These are phyloP conservation scores for Siniperca knerii DNA, from an alignment of 2,113 vertebrate genomes.

Conservation along the genomic window DNA sequence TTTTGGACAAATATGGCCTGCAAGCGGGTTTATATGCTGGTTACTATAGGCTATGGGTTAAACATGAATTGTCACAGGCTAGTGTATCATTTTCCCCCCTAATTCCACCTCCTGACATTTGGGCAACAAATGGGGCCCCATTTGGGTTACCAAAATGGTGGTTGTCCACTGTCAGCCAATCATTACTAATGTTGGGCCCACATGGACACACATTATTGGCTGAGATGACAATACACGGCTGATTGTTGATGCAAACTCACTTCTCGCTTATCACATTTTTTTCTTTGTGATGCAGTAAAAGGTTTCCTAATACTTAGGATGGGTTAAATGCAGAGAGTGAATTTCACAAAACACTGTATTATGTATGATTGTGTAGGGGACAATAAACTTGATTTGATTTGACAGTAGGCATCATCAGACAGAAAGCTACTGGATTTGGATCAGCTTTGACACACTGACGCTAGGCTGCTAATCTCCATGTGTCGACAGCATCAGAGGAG, in stretches of 20 bases:
- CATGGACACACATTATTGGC: conserved; percentile 5
- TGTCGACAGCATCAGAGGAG: conserved; percentile 51
- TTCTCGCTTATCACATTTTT: not conserved
- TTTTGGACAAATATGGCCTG: not conserved
- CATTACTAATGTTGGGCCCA: conserved; percentile 6
- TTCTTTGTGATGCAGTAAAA: conserved; percentile 8
- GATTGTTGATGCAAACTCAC: not conserved
- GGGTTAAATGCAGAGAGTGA: too few species aligned
- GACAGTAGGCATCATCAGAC: conserved; percentile 39
- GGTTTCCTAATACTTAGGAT: not conserved
- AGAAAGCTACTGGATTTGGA: conserved; percentile 46
- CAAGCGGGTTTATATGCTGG: conserved; percentile 14
- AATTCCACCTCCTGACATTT: conserved; percentile 52
- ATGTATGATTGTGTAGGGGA: too few species aligned
- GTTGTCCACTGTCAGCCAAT: conserved; percentile 11
- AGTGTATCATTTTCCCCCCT: conserved; percentile 8
- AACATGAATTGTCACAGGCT: conserved; percentile 26
- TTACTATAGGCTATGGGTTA: not conserved
- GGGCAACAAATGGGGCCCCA: conserved; percentile 33
- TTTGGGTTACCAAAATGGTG: conserved; percentile 31
- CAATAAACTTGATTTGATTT: not conserved
- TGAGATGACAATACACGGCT: not conserved
- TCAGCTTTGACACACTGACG: conserved; percentile 73
- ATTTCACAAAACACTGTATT: too few species aligned
- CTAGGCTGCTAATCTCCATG: conserved; percentile 55